Evolutionary conservation across 2,888 invertebrate species (phyloP).

Genomic region (Drosophila mayaguana): DNA sequence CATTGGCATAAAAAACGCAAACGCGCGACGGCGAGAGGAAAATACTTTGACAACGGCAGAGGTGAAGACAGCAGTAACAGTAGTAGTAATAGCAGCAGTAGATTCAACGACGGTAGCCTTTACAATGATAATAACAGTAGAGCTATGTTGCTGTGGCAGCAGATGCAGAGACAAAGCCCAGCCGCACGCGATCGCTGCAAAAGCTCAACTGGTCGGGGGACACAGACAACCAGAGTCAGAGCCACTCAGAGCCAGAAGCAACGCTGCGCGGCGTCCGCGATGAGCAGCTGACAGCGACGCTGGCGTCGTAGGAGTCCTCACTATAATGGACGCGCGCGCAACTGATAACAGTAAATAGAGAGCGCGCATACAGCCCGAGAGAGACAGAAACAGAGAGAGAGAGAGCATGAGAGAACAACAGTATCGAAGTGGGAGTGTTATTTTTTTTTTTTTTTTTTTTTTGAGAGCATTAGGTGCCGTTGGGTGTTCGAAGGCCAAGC

Average conservation of each 20-base stretch:
- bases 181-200: slow-evolving; percentile 81
- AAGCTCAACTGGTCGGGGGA: slow-evolving; percentile 78
- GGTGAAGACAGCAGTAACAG: neutral
- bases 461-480: slow-evolving; percentile 10
- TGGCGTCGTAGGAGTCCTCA: slow-evolving; percentile 39
- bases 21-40: slow-evolving; percentile 17
- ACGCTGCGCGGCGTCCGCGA: slow-evolving; percentile 23
- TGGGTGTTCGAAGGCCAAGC: slow-evolving; percentile 28
- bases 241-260: slow-evolving; percentile 45
- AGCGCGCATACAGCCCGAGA: neutral
- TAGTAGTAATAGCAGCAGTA: neutral
- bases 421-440: neutral
- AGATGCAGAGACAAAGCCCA: slow-evolving; percentile 60
- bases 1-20: slow-evolving; percentile 38
- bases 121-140: slow-evolving; percentile 9
- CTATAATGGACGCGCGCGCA: slow-evolving; percentile 40
- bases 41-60: slow-evolving; percentile 12
- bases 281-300: slow-evolving; percentile 31
- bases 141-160: slow-evolving; percentile 4
- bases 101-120: neutral
- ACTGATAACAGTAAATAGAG: slow-evolving; percentile 48
- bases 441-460: no score
- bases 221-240: slow-evolving; percentile 46
- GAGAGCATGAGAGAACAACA: neutral
- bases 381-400: neutral